Evolutionary conservation across 2,888 invertebrate genomes (phyloP), one percentile per base, ranked within the genome.

Genomic region (Chloroclysta siterata): DNA sequence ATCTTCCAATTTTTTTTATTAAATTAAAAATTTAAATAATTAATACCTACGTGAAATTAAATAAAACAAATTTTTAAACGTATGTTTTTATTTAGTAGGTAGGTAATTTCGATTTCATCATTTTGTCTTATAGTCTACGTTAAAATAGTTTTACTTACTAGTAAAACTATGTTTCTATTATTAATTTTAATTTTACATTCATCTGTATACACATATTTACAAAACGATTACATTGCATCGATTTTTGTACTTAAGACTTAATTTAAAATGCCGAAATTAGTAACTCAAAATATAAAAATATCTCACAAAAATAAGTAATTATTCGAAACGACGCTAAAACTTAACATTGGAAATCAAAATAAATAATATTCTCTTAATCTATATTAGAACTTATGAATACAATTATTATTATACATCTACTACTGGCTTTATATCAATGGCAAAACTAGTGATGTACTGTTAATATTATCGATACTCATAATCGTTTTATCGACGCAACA

Each of bases 171-270:
- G 78, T 77, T 80, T 39, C 80, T 80, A 83, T 82, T 50, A 82
- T 81, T 82, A 82, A 80, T 85, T 78, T 81, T 82, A 82, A 80
- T 85, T 78, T 80, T 78, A 79, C 79, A 79, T 78, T 83, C 65
- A 75, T 77, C 76, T 85, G 85, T 91, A 65, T 90, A 89, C 90
- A 91, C 90, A 91, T 91, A 91, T 91, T 91, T 91, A 91, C 91
- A 91, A 89, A 87, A 85, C 73, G 83, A 79, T 75, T 78, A 74
- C 81, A 87, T 88, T 87, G 69, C 70, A 66, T 70, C 66, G 72
- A 64, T 70, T 79, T 77, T 78, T 80, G 79, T 79, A 78, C 80
- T 79, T 70, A 63, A 72, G 66, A 66, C 63, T 71, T 62, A 71
- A 73, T 69, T 54, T 70, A 58, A 66, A 65, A 60, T 69, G 65